phyloP scores from a whole-genome alignment of 2,888 invertebrate genomes.

The Lochmaea capreae region DNA sequence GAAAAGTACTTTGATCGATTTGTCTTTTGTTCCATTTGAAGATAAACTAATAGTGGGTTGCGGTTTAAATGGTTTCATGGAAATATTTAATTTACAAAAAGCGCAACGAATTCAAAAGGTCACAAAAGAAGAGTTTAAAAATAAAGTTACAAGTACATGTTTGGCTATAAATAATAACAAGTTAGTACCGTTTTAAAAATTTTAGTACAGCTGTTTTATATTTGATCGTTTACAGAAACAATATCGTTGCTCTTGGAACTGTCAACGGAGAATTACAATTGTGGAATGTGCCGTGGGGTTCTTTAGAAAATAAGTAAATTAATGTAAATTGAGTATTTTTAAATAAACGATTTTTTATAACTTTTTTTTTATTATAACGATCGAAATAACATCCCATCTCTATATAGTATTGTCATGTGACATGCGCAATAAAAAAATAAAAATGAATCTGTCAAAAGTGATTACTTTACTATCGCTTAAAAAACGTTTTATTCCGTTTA shows the following conservation, averaged over 20 bases:
- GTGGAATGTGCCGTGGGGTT: constrained; percentile 62
- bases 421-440: background rate
- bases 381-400: background rate
- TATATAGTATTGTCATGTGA: background rate
- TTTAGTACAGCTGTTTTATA: background rate
- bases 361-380: background rate
- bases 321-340: background rate
- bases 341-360: background rate
- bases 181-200: constrained; percentile 42
- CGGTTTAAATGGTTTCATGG: constrained; percentile 57
- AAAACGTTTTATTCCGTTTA: background rate
- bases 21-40: constrained; percentile 60
- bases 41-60: constrained; percentile 61
- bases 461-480: background rate
- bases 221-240: constrained; percentile 54
- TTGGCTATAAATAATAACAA: constrained; percentile 49
- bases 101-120: constrained; percentile 54
- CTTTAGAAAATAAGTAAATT: constrained; percentile 30
- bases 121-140: constrained; percentile 45
- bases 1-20: constrained; percentile 52
- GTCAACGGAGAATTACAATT: constrained; percentile 59
- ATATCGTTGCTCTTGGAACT: constrained; percentile 58
- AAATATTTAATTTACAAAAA: constrained; percentile 59
- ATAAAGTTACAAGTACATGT: constrained; percentile 43
- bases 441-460: constrained; percentile 31